Base-by-base conservation (phyloP, 2,888 invertebrate genomes). In the Agonopterix subpropinquella region DNA sequence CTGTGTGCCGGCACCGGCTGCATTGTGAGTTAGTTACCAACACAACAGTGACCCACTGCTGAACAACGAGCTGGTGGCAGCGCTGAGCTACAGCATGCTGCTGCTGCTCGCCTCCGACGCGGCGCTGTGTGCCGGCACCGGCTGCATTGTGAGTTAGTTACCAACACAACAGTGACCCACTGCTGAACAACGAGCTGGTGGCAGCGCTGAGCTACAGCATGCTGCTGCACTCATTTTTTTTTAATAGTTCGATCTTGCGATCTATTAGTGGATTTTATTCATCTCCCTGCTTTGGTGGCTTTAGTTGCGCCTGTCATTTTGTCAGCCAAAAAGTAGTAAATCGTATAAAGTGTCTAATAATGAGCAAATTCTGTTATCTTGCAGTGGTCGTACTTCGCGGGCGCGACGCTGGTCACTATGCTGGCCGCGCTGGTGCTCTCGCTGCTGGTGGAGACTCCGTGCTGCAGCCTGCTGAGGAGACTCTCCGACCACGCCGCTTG, bases 401-500 rank as follows among this genome's bases (percentile, higher is more conserved):
- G 91, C 11, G 82, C 88, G 1, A 61, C 79, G 0, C 35, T 84
- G 3, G 58, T 85, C 7, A 88, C 90, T 0, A 65, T 90, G 44
- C 51, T 65, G 0, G 77, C 70, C 2, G 77, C 90, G 2, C 67
- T 91, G 11, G 47, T 86, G 15, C 77, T 92, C 11, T 85, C 90
- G 1, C 67, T 92, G 44, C 67, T 91, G 36, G 88, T 92, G 47
- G 92, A 92, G 75, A 90, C 91, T 67, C 92, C 92, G 1, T 77
- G 89, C 61, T 90, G 90, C 59, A 89, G 90, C 15, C 63, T 91
- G 11, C 68, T 91, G 5, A 70, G 90, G 47, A 71, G 90, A 11
- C 70, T 89, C 11, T 89, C 90, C 1, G 80, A 87, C 53, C 76
- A 73, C 47, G 77, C 78, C 1, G 59, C 65, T 7, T 62, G 58